Percentiles rank a stretch among this genome's conserved stretches.
Evolutionary conservation across 2,888 invertebrate genomes (phyloP).

Genomic region (Melanophora roralis): DNA sequence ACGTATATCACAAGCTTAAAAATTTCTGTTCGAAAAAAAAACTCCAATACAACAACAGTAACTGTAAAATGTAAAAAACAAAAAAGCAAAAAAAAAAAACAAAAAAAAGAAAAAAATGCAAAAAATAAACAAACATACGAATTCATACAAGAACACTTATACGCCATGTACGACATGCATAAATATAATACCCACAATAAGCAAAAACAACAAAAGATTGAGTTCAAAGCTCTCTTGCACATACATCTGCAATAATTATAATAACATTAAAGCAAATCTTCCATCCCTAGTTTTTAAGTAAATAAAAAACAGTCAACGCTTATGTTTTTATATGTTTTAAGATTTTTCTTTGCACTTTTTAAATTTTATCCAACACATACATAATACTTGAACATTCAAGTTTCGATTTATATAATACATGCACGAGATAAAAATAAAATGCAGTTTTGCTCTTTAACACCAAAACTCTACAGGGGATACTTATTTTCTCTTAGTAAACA

Average conservation of each 20-base stretch:
- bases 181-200: constrained; percentile 40
- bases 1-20: constrained; percentile 60
- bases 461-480: not conserved
- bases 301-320: constrained; percentile 24
- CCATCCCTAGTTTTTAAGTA: constrained; percentile 48
- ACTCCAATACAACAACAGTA: constrained; percentile 20
- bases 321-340: constrained; percentile 29
- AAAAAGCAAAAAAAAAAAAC: constrained; percentile 35
- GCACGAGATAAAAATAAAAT: constrained; percentile 27
- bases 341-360: constrained; percentile 35
- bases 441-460: constrained; percentile 39
- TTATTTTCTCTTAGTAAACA: not conserved
- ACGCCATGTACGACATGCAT: constrained; percentile 13
- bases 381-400: too few species aligned
- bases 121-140: constrained; percentile 38
- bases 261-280: constrained; percentile 30
- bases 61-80: constrained; percentile 19
- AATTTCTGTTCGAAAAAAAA: constrained; percentile 42
- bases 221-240: constrained; percentile 58
- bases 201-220: constrained; percentile 27
- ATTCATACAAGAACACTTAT: not conserved
- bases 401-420: constrained; percentile 5
- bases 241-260: constrained; percentile 20
- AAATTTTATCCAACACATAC: too few species aligned
- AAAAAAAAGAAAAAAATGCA: constrained; percentile 46